Base-by-base conservation (phyloP, 2,888 invertebrate genomes). In the Campopleginae sp. region DNA sequence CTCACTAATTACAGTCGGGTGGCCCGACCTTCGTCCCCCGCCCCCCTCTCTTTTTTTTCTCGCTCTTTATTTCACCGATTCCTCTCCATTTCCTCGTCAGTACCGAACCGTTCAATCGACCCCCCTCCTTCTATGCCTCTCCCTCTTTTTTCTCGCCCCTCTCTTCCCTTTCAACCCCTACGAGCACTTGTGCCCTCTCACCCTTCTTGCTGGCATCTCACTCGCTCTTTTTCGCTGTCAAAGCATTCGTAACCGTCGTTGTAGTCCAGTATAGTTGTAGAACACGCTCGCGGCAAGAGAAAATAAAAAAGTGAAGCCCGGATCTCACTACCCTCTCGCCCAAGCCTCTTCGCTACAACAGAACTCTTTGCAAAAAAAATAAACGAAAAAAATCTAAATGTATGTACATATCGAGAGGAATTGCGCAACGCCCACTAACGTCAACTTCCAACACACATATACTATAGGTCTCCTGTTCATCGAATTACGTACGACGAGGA, bases 1-100 rank as follows among this genome's bases (percentile, higher is more conserved):
- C 94, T 93, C 94, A 92, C 94, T 94, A 94, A 94, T 94, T 94
- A 94, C 94, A 92, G 91, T 89, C 65, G 91, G 91, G 91, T 92
- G 92, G 87, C 85, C 85, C 86, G 85, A 86, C 87, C 86, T 82
- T 82, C 79, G 65, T 79, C 65, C 72, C 80, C 80, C 83, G 42
- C n/a, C 8, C 66, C 44, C 6, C 46, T 38, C 46, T 31, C 65
- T 33, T 80, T 33, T 54, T 38, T 58, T 31, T 38, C 46, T 31
- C 65, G 33, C 81, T 33, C 63, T 38, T 58, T 42, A 27, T 54
- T 46, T 33, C 63, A 38, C 31, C 44, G 54, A 54, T 77, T 77
- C 71, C 65, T 71, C 70, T 70, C 68, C 72, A 82, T 82, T 85
- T 76, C 48, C 70, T 79, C 72, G 66, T 66, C 77, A 81, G 61